phyloP scores from a whole-genome alignment of 2,888 invertebrate species.

The Selenia dentaria region DNA sequence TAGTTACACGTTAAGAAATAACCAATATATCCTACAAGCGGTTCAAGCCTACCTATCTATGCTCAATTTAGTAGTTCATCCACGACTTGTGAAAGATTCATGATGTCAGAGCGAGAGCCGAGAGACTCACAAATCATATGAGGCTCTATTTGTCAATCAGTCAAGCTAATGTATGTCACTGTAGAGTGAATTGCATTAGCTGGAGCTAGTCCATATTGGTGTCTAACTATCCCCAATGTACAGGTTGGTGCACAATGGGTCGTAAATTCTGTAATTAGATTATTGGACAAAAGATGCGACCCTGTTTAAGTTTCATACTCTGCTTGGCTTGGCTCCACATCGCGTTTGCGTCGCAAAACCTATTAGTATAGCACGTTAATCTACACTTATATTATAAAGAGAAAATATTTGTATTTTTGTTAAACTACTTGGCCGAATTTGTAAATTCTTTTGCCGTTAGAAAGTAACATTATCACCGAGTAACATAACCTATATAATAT shows the following conservation, averaged over 20 bases:
- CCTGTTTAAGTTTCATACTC: conserved; percentile 20
- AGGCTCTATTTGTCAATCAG: conserved; percentile 18
- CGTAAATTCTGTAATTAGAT: conserved; percentile 23
- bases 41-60: no score
- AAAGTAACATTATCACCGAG: no score
- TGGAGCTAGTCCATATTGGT: no score
- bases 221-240: no score
- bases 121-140: conserved; percentile 6
- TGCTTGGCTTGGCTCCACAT: conserved; percentile 28
- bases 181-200: neutral
- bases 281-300: conserved; percentile 20
- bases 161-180: conserved; percentile 22
- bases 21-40: no score
- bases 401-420: no score
- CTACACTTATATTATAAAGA: no score
- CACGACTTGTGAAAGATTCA: conserved; percentile 4
- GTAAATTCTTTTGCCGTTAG: no score
- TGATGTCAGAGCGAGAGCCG: conserved; percentile 1
- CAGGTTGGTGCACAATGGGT: conserved; percentile 12
- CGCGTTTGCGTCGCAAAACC: conserved; percentile 21
- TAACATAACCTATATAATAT: no score
- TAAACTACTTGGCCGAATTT: no score
- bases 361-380: no score
- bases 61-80: neutral
- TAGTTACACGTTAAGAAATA: no score